Percentiles rank a stretch among this genome's conserved stretches.
Evolutionary conservation across 1,140 invertebrate species (phyloP).

Genomic region (Drosophila navojoa): DNA sequence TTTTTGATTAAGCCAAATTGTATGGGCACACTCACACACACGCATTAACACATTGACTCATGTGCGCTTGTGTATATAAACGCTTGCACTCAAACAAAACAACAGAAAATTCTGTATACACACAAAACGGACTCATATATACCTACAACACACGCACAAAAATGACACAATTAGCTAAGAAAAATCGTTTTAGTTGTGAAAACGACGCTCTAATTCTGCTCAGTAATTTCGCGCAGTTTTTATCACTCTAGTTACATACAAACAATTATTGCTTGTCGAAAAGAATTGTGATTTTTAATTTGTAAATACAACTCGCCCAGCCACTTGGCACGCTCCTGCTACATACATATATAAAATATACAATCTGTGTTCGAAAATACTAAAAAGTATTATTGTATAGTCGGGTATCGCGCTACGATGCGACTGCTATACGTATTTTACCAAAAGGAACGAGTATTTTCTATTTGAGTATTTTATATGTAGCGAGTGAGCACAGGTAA

Average conservation of each 20-base stretch:
- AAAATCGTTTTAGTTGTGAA: not conserved
- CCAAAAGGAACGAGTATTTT: not conserved
- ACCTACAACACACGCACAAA: constrained; percentile 19
- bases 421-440: not conserved
- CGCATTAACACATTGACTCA: not conserved
- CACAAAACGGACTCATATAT: constrained; percentile 28
- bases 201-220: not conserved
- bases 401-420: not conserved
- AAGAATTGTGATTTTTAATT: not conserved
- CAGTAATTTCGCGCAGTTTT: not conserved
- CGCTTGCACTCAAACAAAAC: constrained; percentile 36
- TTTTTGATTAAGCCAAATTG: not conserved
- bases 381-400: constrained; percentile 12
- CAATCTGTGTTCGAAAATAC: constrained; percentile 17
- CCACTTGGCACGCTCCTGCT: constrained; percentile 36
- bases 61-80: constrained; percentile 33
- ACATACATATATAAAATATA: constrained; percentile 10
- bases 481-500: too few species aligned
- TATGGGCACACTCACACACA: not conserved
- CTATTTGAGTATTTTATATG: not conserved
- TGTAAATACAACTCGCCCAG: constrained; percentile 28
- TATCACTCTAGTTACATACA: not conserved
- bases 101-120: constrained; percentile 50
- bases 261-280: not conserved
- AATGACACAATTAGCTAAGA: constrained; percentile 22